Percentiles rank a stretch among this genome's conserved stretches.
These are phyloP conservation scores for Rousettus madagascariensis DNA, from an alignment of 2,797 vertebrate species.

Conservation along the genomic window DNA sequence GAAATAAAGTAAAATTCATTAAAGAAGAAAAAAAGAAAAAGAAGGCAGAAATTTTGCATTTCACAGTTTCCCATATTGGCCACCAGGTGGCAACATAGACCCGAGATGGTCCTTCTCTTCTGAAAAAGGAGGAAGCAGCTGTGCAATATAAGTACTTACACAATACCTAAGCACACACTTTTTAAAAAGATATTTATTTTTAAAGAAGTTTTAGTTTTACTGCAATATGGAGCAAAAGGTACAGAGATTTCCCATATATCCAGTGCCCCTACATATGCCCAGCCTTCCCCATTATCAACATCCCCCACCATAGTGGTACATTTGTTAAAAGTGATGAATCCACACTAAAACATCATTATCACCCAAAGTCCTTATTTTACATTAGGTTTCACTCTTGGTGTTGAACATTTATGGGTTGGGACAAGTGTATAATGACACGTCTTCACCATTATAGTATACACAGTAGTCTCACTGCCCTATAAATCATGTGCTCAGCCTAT, in stretches of 20 bases:
- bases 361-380: background rate
- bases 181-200: background rate
- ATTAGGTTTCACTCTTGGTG: background rate
- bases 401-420: background rate
- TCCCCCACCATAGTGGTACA: background rate
- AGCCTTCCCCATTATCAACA: background rate
- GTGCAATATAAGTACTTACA: accelerated
- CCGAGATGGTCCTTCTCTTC: background rate
- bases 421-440: background rate
- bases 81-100: slow-evolving; percentile 64
- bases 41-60: background rate
- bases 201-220: background rate
- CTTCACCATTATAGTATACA: background rate
- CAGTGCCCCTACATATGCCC: background rate
- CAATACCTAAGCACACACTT: background rate
- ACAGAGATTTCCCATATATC: background rate
- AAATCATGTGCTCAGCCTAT: background rate
- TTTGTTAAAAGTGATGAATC: background rate
- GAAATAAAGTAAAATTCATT: too few species aligned
- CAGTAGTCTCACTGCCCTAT: background rate
- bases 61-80: background rate
- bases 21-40: too few species aligned
- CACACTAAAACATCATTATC: background rate
- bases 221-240: background rate
- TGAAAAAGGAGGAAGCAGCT: accelerated